Evolutionary conservation across 2,797 vertebrate species (phyloP).

Genomic region (Microchirus variegatus): DNA sequence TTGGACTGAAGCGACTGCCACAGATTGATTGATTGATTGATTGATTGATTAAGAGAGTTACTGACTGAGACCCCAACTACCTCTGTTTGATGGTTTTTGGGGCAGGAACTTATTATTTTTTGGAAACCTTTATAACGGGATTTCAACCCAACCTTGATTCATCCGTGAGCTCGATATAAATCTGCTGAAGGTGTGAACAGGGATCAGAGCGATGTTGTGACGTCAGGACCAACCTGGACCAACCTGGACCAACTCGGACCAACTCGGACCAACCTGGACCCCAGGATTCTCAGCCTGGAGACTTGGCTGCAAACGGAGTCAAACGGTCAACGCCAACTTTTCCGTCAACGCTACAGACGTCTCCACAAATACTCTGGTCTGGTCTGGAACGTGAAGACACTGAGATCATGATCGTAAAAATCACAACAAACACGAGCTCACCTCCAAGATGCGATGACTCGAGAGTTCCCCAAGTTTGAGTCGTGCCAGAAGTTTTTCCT

Average conservation of each 20-base stretch:
- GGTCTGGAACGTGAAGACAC: conserved; percentile 12
- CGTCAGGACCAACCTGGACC: conserved; percentile 19
- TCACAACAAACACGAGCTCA: conserved; percentile 5
- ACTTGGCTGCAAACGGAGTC: conserved; percentile 15
- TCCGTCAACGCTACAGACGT: conserved; percentile 1
- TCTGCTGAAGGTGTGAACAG: conserved; percentile 35
- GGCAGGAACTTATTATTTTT: conserved; percentile 35
- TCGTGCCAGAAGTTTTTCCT: conserved; percentile 1
- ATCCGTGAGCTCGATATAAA: conserved; percentile 34
- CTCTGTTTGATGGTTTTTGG: conserved; percentile 40
- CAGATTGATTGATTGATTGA: conserved; percentile 48
- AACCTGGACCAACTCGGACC: too few relatives aligned
- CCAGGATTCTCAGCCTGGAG: conserved; percentile 21
- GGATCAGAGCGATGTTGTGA: conserved; percentile 20
- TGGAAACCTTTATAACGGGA: conserved; percentile 30
- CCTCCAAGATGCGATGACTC: neutral
- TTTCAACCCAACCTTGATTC: conserved; percentile 18
- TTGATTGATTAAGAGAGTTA: conserved; percentile 44
- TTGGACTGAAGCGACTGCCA: conserved; percentile 37
- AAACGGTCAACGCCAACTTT: conserved; percentile 38
- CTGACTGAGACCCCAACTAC: conserved; percentile 44
- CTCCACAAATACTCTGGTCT: neutral
- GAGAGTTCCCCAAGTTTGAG: neutral
- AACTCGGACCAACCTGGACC: conserved; percentile 20
- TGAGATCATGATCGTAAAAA: neutral